These are phyloP conservation scores for Thinocorus orbignyianus DNA, from an alignment of 2,113 vertebrate genomes.

Conservation along the genomic window DNA sequence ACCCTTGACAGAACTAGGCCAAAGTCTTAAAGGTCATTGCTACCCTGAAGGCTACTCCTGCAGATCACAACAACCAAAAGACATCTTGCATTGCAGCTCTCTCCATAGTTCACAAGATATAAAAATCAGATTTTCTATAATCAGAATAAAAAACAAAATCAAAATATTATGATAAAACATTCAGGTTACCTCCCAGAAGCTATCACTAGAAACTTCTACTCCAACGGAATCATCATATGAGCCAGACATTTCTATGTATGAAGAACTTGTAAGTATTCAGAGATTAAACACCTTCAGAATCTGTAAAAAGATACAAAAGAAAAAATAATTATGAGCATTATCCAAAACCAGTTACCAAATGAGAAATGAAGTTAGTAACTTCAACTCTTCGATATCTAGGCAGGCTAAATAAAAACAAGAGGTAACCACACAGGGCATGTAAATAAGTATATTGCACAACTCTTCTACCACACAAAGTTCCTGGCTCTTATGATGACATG, in stretches of 20 bases:
- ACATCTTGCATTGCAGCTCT: not conserved
- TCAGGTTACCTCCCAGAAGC: conserved; percentile 95
- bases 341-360: not conserved
- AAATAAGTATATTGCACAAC: not conserved
- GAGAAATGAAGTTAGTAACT: not conserved
- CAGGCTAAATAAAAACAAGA: not conserved
- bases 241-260: conserved; percentile 85
- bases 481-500: not conserved
- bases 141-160: not conserved
- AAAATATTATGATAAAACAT: not conserved
- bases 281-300: conserved; percentile 35
- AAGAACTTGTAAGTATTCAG: not conserved
- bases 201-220: conserved; percentile 94
- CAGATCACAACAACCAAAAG: not conserved
- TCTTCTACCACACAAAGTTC: not conserved
- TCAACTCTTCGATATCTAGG: not conserved
- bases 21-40: not conserved
- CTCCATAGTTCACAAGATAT: not conserved
- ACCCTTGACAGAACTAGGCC: not conserved
- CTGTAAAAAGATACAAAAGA: conserved; percentile 6
- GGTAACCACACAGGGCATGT: not conserved
- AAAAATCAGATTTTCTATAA: not conserved
- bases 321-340: not conserved
- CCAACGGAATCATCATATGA: conserved; percentile 87
- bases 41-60: not conserved